Base-by-base conservation (phyloP, 1,140 invertebrate species). In the Tetramorium alpestre region DNA sequence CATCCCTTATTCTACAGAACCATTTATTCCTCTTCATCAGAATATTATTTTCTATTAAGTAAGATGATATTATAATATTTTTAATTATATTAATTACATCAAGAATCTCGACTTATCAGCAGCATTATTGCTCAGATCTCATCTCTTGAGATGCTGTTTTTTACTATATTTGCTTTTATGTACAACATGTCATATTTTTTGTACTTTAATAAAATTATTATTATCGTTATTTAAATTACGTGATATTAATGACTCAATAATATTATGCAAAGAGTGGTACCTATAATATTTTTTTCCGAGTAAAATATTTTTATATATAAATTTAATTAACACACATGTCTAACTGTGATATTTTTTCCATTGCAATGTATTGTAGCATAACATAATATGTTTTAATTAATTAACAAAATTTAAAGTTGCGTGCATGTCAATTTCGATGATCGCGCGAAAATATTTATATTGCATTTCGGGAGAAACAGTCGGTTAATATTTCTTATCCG, bases 201-300 rank as follows among this genome's bases (percentile, higher is more conserved):
- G 33, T 1, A n/a, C 18, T 41, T 41, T 22, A 65, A 41, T 44
- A 67, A 67, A 60, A 18, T 64, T 33, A 64, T 64, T 64, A 3
- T 64, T 33, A 64, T 64, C 33, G 16, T 64, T 65, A n/a, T 47
- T 47, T 47, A 65, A 65, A 65, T 38, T 10, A 41, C 41, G n/a
- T 25, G 25, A 10, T 60, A 51, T 3, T 28, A 41, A 85, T 85
- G 65, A 77, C 10, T 64, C 65, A 77, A 77, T 13, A 44, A 51
- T 2, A 44, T 64, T 76, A 64, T 76, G 16, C 56, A 77, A 77
- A 85, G 6, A 64, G 0, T 8, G 18, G 25, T n/a, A 22, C 22
- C 22, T 22, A 44, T n/a, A 51, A 85, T 11, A 16, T 51, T 56
- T 33, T 33, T 4, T 33, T 41, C 11, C 6, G 11, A n/a, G 2